phyloP scores from a whole-genome alignment of 2,888 invertebrate species.

The Orchesellides sinensis region DNA sequence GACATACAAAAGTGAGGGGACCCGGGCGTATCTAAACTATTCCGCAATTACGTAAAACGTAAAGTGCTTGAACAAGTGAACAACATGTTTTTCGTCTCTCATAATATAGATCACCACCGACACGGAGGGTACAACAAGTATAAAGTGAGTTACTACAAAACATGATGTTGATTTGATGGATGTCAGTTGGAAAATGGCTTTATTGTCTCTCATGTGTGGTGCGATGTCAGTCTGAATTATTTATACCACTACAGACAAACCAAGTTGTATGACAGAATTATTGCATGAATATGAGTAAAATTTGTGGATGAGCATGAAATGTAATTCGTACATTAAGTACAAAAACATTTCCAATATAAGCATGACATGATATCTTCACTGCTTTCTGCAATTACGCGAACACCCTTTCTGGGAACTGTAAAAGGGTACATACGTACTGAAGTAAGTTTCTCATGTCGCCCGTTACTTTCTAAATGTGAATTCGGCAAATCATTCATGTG shows the following conservation, averaged over 20 bases:
- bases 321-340: background rate
- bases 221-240: conserved; percentile 66
- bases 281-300: background rate
- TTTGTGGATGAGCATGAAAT: background rate
- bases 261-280: conserved; percentile 14
- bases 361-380: background rate
- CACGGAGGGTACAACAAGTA: background rate
- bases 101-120: no score
- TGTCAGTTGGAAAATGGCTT: conserved; percentile 70
- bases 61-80: conserved; percentile 48
- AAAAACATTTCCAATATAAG: background rate
- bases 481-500: no score
- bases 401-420: background rate
- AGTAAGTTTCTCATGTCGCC: background rate
- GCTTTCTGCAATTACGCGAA: background rate
- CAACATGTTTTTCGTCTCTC: conserved; percentile 47
- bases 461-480: no score
- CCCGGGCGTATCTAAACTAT: conserved; percentile 39
- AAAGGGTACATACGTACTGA: conserved; percentile 4
- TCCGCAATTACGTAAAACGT: conserved; percentile 60
- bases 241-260: background rate
- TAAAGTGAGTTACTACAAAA: conserved; percentile 21
- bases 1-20: conserved; percentile 33
- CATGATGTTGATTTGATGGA: conserved; percentile 72
- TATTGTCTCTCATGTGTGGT: conserved; percentile 68